phyloP scores from a whole-genome alignment of 2,797 vertebrate species.

The Glossophaga mutica region DNA sequence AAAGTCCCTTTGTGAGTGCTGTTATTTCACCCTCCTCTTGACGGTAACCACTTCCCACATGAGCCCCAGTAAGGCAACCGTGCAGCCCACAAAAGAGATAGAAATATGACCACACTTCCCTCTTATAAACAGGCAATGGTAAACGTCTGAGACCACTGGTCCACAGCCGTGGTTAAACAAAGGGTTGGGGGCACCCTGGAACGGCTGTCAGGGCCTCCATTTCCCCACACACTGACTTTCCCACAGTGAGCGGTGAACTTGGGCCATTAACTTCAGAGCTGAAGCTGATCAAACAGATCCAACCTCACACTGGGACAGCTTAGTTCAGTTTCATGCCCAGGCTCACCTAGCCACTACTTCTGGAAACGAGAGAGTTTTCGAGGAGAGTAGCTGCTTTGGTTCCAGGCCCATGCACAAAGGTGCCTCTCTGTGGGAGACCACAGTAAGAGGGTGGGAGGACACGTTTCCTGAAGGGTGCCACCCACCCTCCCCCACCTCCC shows the following conservation, averaged over 20 bases:
- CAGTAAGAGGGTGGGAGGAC: not conserved
- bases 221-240: not conserved
- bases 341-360: not conserved
- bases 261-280: not conserved
- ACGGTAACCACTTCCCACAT: conserved; percentile 70
- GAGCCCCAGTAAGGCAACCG: conserved; percentile 54
- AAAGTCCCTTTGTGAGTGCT: conserved; percentile 42
- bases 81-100: conserved; percentile 64
- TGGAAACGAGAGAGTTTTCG: not conserved
- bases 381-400: not conserved
- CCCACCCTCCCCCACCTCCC: not conserved
- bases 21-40: conserved; percentile 49
- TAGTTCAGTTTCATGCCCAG: not conserved
- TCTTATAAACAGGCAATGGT: conserved; percentile 40
- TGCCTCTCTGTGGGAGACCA: not conserved
- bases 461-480: not conserved
- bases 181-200: conserved; percentile 15
- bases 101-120: conserved; percentile 63
- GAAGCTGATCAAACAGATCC: not conserved
- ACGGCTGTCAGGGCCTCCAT: not conserved
- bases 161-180: conserved; percentile 43
- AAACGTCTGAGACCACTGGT: conserved; percentile 55
- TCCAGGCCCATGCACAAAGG: not conserved
- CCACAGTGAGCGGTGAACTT: not conserved
- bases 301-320: not conserved